A percentile compares a stretch with the other conserved stretches of the same genome.
These are phyloP conservation scores for Phymanthus crucifer DNA, from an alignment of 92 coral and sea anemone species.

Conservation along the genomic window DNA sequence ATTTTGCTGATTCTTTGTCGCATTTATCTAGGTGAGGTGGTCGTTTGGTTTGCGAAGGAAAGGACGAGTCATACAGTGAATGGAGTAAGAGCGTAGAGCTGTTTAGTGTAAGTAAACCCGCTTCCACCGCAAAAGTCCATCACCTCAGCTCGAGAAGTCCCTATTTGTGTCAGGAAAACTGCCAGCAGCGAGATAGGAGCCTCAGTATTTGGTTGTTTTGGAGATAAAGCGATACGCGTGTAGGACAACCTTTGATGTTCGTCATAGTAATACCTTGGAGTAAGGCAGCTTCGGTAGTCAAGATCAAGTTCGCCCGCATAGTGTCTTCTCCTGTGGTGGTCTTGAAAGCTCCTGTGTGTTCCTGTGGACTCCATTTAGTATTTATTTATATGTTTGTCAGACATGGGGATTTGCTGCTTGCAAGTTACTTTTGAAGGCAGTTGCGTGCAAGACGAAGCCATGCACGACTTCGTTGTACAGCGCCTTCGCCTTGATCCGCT, in stretches of 20 bases:
- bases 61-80: conserved; percentile 72
- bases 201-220: conserved; percentile 37
- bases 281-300: conserved; percentile 22
- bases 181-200: conserved; percentile 24
- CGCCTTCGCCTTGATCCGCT: conserved; percentile 22
- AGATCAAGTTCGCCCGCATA: conserved; percentile 4
- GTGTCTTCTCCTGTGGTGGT: conserved; percentile 20
- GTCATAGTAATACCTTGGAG: conserved; percentile 11
- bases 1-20: conserved; percentile 24
- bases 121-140: conserved; percentile 56
- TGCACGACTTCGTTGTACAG: conserved; percentile 27
- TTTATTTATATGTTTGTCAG: not conserved
- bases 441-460: conserved; percentile 54
- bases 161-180: conserved; percentile 24
- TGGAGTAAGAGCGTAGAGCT: conserved; percentile 78
- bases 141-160: conserved; percentile 30
- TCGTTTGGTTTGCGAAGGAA: conserved; percentile 64
- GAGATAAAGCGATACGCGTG: conserved; percentile 32
- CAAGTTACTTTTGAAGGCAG: conserved; percentile 14
- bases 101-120: conserved; percentile 75
- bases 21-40: conserved; percentile 48
- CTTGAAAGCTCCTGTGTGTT: not conserved
- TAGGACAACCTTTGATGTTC: conserved; percentile 33
- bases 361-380: not conserved
- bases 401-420: conserved; percentile 27